Base-by-base conservation (phyloP, 1,140 invertebrate species). In the Vollenhovia emeryi region DNA sequence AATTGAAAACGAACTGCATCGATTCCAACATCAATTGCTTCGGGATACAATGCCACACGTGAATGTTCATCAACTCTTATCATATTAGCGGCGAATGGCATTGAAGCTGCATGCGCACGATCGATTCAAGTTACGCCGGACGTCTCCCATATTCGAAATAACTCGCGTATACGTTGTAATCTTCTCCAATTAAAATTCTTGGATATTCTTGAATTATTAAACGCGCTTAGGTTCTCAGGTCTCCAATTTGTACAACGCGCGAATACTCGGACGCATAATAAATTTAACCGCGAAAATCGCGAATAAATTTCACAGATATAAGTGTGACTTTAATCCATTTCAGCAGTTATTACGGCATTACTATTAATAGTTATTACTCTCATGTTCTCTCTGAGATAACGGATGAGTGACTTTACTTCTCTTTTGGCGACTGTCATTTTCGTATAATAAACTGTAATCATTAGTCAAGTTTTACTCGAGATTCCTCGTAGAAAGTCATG, bases 1-100 rank as follows among this genome's bases (percentile, higher is more conserved):
- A 84, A 86, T 86, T 84, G 82, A 86, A 86, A 86, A 86, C 71
- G 80, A 57, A 62, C 45, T 74, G 27, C 73, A 62, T 50, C 59
- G 69, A 76, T 62, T 52, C 48, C 43, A 36, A 45, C 40, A 45
- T 50, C 52, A 60, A 75, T 84, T 59, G 80, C 57, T 45, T 43
- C 15, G 80, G 30, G 69, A 62, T 74, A 74, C 52, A 75, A 83
- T 21, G 43, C 57, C 80, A 15, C 68, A 74, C 69, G 27, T 64
- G 55, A 59, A 36, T 60, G 80, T 84, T 84, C 80, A 43, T 84
- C 55, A 76, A 84, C 21, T 57, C 66, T 82, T 68, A 82, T 82
- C 66, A 84, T 76, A 76, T 62, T 76, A 50, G 55, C 18, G 27
- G 18, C 27, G 40, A 48, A 60, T 60, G n/a, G 24, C 43, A 48